Base-by-base conservation (phyloP, 2,888 invertebrate genomes). In the Mimachlamys varia region DNA sequence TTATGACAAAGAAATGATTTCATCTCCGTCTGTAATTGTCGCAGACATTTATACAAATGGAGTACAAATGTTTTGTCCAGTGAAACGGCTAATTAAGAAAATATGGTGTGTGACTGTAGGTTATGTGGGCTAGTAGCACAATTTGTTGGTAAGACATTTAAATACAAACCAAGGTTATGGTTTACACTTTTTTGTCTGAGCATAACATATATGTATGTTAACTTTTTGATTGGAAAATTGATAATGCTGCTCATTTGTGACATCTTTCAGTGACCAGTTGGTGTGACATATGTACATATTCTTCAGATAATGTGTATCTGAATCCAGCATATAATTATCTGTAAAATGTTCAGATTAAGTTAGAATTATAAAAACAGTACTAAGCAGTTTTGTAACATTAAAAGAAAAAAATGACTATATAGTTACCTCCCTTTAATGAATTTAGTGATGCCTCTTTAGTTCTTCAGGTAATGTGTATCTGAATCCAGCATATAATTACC, bases 1-100 rank as follows among this genome's bases (percentile, higher is more conserved):
- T 76, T 76, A 76, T 27, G 33, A 76, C 76, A 7, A 76, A 76
- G 76, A 76, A 27, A 76, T 76, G 27, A 76, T 76, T 76, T 76
- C 76, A 76, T 76, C 13, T 12, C 33, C 33, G 12, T 76, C 76
- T 76, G 62, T 22, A 12, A 76, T 76, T 76, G 76, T 33, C 27
- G 33, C 17, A 15, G 0, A 33, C 76, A 76, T 76, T 76, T 76
- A 76, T 76, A 76, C 76, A 76, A 76, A 76, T 76, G 76, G 76
- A 76, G 22, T 76, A 33, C 76, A 76, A 33, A 76, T 76, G 76
- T 76, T 76, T 58, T 58, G 27, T 33, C 27, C 33, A 76, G 33
- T 33, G 27, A 13, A 33, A 12, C 22, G 33, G 76, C 7, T 33
- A 76, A 76, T 76, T 76, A 76, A 7, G 76, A 76, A 27, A 76